Percentiles rank a stretch among this genome's conserved stretches.
These are phyloP conservation scores for Redunca redunca DNA, from an alignment of 2,113 vertebrate species.

Conservation along the genomic window DNA sequence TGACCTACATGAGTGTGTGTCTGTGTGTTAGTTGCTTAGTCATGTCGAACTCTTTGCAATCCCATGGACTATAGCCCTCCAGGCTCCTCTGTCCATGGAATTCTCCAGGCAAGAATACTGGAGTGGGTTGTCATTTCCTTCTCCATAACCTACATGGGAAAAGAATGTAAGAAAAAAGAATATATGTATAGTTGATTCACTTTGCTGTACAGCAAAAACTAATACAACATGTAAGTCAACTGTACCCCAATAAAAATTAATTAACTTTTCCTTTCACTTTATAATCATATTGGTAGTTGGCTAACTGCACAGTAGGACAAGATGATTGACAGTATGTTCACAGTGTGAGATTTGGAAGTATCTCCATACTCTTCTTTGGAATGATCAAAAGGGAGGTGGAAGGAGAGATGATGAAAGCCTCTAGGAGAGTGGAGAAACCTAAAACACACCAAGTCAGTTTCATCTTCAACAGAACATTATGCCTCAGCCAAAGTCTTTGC, in stretches of 20 bases:
- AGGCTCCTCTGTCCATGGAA: not conserved
- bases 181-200: not conserved
- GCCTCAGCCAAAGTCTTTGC: not conserved
- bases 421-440: accelerated
- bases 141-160: not conserved
- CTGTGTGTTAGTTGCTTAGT: not conserved
- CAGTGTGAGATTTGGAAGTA: not conserved
- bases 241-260: not conserved
- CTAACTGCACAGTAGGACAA: not conserved
- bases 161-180: not conserved
- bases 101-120: not conserved
- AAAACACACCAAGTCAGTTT: not conserved
- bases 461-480: not conserved
- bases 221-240: not conserved
- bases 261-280: not conserved
- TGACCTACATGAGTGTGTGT: not conserved
- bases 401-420: not conserved
- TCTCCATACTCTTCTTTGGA: not conserved
- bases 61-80: not conserved
- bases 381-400: not conserved
- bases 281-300: not conserved
- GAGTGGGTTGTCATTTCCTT: not conserved
- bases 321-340: not conserved
- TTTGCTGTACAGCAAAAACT: not conserved
- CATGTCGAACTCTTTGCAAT: not conserved